These are phyloP conservation scores for Acleris literana DNA, from an alignment of 2,888 invertebrate species.

Conservation along the genomic window DNA sequence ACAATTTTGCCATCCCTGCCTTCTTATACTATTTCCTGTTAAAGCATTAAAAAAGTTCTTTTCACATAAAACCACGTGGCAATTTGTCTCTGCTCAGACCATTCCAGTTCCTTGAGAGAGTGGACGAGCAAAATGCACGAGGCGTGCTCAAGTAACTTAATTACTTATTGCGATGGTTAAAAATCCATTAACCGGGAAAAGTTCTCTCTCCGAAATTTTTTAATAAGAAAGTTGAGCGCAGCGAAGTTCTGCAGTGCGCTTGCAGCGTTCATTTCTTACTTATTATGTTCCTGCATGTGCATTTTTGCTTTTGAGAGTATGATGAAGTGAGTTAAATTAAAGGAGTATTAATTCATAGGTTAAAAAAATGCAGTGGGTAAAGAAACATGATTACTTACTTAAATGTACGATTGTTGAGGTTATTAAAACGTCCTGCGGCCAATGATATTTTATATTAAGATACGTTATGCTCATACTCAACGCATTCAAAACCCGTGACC, in stretches of 20 bases:
- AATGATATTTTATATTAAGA: no score
- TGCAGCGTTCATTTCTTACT: conserved; percentile 2
- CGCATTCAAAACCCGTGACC: no score
- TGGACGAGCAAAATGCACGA: conserved; percentile 40
- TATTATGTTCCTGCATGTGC: conserved; percentile 10
- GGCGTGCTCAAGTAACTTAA: conserved; percentile 55
- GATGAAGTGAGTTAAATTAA: neutral
- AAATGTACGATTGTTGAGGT: no score
- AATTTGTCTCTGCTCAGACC: conserved; percentile 27
- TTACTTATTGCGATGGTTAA: conserved; percentile 60
- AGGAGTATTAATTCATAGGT: no score
- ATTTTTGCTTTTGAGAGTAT: neutral
- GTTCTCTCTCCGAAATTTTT: conserved; percentile 66
- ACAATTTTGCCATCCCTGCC: neutral
- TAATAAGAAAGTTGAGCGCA: conserved; percentile 66
- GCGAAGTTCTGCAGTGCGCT: conserved; percentile 32
- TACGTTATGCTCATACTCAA: no score
- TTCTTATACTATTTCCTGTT: neutral
- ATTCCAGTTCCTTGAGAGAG: conserved; percentile 10
- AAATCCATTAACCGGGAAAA: conserved; percentile 68
- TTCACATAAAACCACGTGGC: conserved; percentile 14
- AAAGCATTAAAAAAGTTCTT: neutral
- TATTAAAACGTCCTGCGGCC: no score
- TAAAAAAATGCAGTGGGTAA: no score
- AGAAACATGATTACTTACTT: no score